Evolutionary conservation across 2,797 vertebrate species (phyloP), one percentile per base, ranked within the genome.

Genomic region (Macroramphosus scolopax): DNA sequence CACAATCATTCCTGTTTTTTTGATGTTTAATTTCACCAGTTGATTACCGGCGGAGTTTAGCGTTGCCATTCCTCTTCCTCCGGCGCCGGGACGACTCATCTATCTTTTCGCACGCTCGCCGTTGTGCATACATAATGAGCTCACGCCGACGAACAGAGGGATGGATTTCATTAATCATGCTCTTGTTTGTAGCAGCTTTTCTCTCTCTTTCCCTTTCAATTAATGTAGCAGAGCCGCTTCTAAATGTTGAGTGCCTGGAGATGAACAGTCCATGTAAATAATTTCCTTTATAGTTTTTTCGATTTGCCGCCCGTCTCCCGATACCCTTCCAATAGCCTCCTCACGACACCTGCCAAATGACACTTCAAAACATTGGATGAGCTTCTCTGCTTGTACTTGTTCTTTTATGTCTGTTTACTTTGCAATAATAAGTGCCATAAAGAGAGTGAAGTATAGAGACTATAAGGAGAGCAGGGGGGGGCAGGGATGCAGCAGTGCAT

Each of bases 131-230:
- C 86, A 68, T 81, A 88, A 89, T 85, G 84, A 90, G 86, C 60
- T 75, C 3, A 52, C 77, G 58, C 78, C 85, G 88, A 87, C 81
- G 84, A 86, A 80, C 80, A 71, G 65, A 81, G 78, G 83, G 87
- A 82, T 86, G 84, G 82, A 88, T 90, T 90, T 88, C 87, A 92
- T 90, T 90, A 90, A 92, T 92, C 90, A 91, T 67, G 73, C 72
- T 81, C 87, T 89, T 87, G 87, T 90, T 91, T 90, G 82, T 85
- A 87, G 80, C 84, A 86, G 82, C 75, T 86, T 88, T 86, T 80
- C 78, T 75, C 67, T 76, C 75, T 78, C 74, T 70, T 82, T 84
- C 71, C 65, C 65, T 73, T 75, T 81, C 78, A 83, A 81, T 87
- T 83, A 80, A 84, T 87, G 63, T 60, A 70, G 82, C 82, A 68